Percentiles rank a stretch among this genome's conserved stretches.
These are phyloP conservation scores for Atrichornis clamosus DNA, from an alignment of 2,113 vertebrate species.

Conservation along the genomic window DNA sequence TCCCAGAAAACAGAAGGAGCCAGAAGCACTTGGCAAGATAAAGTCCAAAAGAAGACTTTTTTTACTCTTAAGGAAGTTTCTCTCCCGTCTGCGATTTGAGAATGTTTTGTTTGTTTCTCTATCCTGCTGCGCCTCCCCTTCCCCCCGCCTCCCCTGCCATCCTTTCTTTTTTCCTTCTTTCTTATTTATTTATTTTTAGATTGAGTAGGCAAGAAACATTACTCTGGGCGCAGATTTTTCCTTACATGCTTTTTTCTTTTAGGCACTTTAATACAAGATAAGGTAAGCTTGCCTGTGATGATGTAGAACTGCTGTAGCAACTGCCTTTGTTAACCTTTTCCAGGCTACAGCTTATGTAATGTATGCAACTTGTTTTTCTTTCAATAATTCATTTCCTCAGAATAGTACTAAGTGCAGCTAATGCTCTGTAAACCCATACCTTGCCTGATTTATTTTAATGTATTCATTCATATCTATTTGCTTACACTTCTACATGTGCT, in stretches of 20 bases:
- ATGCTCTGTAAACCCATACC: not conserved
- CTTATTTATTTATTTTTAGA: not conserved
- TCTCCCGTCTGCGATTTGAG: not conserved
- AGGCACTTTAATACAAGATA: not conserved
- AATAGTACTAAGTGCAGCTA: not conserved
- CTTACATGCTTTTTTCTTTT: not conserved
- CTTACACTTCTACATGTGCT: not conserved
- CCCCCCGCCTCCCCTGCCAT: fast-evolving
- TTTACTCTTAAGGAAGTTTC: not conserved
- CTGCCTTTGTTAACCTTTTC: not conserved
- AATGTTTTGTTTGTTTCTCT: not conserved
- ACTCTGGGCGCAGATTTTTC: not conserved
- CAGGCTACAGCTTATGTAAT: not conserved
- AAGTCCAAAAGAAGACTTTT: not conserved
- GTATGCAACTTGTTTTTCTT: not conserved
- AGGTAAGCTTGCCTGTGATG: not conserved
- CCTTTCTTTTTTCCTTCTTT: not conserved
- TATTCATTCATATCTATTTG: not conserved
- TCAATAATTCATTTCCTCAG: not conserved
- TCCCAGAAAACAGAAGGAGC: not conserved
- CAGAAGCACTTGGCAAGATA: not conserved
- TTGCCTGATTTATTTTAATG: not conserved
- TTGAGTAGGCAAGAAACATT: not conserved
- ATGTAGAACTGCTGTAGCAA: not conserved
- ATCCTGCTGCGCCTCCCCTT: fast-evolving